Evolutionary conservation across 2,888 invertebrate species (phyloP).

Genomic region (Nebria brevicollis): DNA sequence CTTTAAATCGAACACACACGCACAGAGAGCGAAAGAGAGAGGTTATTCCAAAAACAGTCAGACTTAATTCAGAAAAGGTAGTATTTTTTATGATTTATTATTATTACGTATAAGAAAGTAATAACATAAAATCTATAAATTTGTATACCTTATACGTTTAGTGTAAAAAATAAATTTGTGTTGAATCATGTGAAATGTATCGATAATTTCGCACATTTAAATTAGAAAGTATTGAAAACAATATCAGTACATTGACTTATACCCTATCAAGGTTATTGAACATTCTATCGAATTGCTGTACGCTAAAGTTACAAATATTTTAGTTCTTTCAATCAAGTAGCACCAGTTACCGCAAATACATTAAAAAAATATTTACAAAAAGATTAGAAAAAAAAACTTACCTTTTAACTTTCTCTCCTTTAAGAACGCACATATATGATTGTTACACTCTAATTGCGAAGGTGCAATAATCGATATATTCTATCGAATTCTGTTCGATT

Average conservation of each 20-base stretch:
- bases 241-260: constrained; percentile 32
- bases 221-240: constrained; percentile 22
- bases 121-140: too few species aligned
- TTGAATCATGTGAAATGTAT: too few species aligned
- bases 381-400: constrained; percentile 33
- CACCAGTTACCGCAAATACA: constrained; percentile 27
- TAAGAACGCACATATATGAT: constrained; percentile 43
- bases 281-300: constrained; percentile 32
- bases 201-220: not conserved
- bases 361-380: constrained; percentile 23
- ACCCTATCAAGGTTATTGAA: constrained; percentile 36
- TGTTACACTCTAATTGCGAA: constrained; percentile 38
- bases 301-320: constrained; percentile 4
- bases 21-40: too few species aligned
- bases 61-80: too few species aligned
- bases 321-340: constrained; percentile 23
- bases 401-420: constrained; percentile 45
- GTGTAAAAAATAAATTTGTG: too few species aligned
- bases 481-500: constrained; percentile 11
- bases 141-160: too few species aligned
- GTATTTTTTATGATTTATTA: too few species aligned
- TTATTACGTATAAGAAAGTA: too few species aligned
- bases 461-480: constrained; percentile 31
- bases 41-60: too few species aligned
- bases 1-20: too few species aligned